Evolutionary conservation across 2,113 vertebrate genomes (phyloP).

Genomic region (Ammodytes marinus): DNA sequence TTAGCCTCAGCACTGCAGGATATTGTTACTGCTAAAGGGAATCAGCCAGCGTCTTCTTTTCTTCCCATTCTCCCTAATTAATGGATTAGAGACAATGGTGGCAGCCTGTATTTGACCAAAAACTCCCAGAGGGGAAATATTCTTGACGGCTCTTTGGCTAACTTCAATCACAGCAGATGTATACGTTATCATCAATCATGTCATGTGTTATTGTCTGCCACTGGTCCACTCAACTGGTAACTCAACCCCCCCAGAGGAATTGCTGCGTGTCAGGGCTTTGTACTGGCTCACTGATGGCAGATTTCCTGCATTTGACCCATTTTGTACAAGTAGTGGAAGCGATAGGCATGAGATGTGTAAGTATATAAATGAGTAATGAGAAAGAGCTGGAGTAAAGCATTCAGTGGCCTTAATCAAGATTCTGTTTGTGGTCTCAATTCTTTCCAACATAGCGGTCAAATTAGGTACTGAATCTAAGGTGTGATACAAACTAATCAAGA

Average conservation of each 20-base stretch:
- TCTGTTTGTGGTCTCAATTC: conserved; percentile 28
- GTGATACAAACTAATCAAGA: not conserved
- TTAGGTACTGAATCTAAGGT: not conserved
- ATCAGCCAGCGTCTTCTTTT: conserved; percentile 64
- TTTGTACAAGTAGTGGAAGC: conserved; percentile 31
- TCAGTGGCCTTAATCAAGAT: conserved; percentile 56
- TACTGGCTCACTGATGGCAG: conserved; percentile 46
- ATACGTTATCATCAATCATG: conserved; percentile 59
- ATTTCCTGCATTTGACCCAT: conserved; percentile 57
- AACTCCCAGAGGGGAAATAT: conserved; percentile 36
- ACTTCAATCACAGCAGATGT: conserved; percentile 64
- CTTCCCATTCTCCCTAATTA: conserved; percentile 59
- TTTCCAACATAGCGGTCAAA: not conserved
- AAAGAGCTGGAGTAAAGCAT: conserved; percentile 21
- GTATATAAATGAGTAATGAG: conserved; percentile 63
- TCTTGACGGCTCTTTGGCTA: conserved; percentile 54
- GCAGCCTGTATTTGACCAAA: conserved; percentile 37
- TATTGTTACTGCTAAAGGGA: conserved; percentile 71
- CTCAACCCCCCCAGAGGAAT: conserved; percentile 32
- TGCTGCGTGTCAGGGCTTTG: conserved; percentile 61
- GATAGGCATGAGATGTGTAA: conserved; percentile 25
- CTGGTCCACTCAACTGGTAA: conserved; percentile 58
- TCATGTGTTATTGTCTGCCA: conserved; percentile 58
- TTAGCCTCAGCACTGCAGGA: conserved; percentile 61
- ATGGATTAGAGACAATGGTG: conserved; percentile 66